Base-by-base conservation (phyloP, 2,113 vertebrate species). In the Geococcyx californianus region DNA sequence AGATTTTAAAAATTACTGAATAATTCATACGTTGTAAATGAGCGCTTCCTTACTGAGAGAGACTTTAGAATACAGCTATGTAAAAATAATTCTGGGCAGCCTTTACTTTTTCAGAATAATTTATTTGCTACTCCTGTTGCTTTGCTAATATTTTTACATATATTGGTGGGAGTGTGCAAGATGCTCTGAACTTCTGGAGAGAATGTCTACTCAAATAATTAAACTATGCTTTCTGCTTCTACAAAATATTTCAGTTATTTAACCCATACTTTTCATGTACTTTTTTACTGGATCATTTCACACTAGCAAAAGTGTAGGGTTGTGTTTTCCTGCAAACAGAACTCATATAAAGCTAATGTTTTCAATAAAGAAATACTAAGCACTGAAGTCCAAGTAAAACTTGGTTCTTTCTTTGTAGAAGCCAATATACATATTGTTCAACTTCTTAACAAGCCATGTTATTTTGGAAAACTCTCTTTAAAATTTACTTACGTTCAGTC, bases 1-100 rank as follows among this genome's bases (percentile, higher is more conserved):
- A 47, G 24, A 38, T 90, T 93, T 96, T 77, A 83, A 88, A 87
- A 79, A 67, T 94, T 87, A 78, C 82, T 96, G 95, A 96, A 96
- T 96, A 96, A 96, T 96, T 97, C 95, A 95, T 95, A 75, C 20
- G 47, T 95, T 95, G 93, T 95, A 90, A 95, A 94, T 90, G 72
- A 96, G 77, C 40, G 44, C 56, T 95, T 89, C 45, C 47, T 95
- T 87, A 82, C 38, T 87, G 58, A 74, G 40, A 49, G 66, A 90
- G 36, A 77, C 78, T 90, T 95, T 67, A 82, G 68, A 91, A 84
- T 79, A 76, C 45, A 63, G 42, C 55, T 87, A 38, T 74, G 79
- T 83, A 91, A 95, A 96, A 94, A 91, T 95, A 87, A 94, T 92
- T 92, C 80, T 54, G 70, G 56, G 52, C 93, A 96, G 58, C 64